These are phyloP conservation scores for Lepisosteus oculatus DNA, from an alignment of 2,113 vertebrate genomes.

Conservation along the genomic window DNA sequence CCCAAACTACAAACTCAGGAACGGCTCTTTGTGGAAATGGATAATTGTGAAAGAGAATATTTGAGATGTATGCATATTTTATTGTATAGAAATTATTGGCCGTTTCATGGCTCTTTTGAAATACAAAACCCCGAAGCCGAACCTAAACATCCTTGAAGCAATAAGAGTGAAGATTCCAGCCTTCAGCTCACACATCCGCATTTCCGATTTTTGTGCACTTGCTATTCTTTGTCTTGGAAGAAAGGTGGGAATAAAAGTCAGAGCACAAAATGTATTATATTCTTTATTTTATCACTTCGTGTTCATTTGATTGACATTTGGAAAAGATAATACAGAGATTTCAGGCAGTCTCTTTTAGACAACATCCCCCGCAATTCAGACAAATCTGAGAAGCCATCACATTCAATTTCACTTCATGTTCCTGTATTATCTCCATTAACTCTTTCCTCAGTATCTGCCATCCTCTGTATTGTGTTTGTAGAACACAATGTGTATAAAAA, in stretches of 20 bases:
- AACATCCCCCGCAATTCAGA: background rate
- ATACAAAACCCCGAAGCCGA: too few relatives aligned
- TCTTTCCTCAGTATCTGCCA: background rate
- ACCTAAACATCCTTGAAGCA: too few relatives aligned
- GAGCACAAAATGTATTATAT: background rate
- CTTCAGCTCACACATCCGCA: background rate
- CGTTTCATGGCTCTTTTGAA: too few relatives aligned
- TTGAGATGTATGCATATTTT: too few relatives aligned
- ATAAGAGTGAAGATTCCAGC: too few relatives aligned
- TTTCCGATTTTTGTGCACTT: background rate
- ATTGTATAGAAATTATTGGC: too few relatives aligned
- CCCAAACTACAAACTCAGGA: too few relatives aligned
- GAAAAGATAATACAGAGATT: background rate
- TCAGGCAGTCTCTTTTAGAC: background rate
- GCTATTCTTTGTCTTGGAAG: too few relatives aligned
- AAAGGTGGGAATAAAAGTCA: too few relatives aligned
- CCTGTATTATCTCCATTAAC: slow-evolving; percentile 10
- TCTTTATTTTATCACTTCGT: background rate
- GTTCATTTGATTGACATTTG: slow-evolving; percentile 1
- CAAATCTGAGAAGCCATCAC: slow-evolving; percentile 5
- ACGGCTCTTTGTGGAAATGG: too few relatives aligned
- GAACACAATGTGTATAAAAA: background rate
- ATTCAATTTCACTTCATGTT: slow-evolving; percentile 6
- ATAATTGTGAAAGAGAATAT: too few relatives aligned
- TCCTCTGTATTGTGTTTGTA: background rate